phyloP scores from a whole-genome alignment of 2,113 vertebrate genomes.

The Calonectris borealis region DNA sequence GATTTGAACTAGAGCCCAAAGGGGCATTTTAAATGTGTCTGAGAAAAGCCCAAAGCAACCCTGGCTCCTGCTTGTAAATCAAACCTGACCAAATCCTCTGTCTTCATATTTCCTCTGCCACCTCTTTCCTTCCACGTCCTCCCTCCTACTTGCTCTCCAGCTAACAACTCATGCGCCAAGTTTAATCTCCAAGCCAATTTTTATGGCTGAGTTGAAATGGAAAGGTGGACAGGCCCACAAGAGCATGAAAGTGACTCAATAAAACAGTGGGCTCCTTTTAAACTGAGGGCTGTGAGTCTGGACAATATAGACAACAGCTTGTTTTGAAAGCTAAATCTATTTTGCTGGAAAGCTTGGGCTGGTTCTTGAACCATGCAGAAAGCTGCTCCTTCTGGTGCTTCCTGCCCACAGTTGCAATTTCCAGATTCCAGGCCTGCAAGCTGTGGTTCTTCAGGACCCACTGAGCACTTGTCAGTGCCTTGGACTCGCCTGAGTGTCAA shows the following conservation, averaged over 20 bases:
- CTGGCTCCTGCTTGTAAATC: neutral
- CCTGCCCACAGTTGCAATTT: neutral
- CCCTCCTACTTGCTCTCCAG: neutral
- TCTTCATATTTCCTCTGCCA: neutral
- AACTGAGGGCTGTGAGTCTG: neutral
- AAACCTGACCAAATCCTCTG: neutral
- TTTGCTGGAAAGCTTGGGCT: neutral
- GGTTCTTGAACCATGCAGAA: neutral
- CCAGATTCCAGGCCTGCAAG: neutral
- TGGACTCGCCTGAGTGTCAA: fast-evolving
- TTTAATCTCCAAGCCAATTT: slow-evolving; percentile 25
- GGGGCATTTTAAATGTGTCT: neutral
- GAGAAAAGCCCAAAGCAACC: neutral
- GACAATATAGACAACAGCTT: neutral
- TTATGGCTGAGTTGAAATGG: slow-evolving; percentile 18
- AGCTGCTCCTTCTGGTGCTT: neutral
- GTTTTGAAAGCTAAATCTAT: neutral
- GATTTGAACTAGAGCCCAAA: neutral
- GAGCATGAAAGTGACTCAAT: slow-evolving; percentile 26
- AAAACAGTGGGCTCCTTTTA: neutral
- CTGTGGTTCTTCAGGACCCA: neutral
- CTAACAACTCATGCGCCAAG: neutral
- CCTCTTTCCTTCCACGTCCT: neutral
- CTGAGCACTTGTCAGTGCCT: neutral
- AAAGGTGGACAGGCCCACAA: neutral